Evolutionary conservation across 2,113 vertebrate genomes (phyloP), one percentile per base, ranked within the genome.

Genomic region (Poeciliopsis retropinna): DNA sequence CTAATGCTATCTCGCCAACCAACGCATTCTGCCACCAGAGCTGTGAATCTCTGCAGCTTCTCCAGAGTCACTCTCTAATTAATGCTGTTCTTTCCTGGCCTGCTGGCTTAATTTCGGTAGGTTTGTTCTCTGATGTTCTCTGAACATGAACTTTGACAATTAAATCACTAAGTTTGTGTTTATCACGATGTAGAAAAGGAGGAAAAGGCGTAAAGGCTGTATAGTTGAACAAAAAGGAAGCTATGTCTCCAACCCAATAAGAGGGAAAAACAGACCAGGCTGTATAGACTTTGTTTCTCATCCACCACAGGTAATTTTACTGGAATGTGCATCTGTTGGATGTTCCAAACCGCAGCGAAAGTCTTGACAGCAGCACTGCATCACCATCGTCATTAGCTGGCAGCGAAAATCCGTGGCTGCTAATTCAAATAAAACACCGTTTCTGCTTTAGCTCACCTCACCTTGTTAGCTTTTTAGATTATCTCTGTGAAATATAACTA

Each of bases 401-500:
- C 22, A 39, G 15, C 0, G 39, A 3, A 37, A 75, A 37, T 15
- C 60, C 5, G 22, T 66, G 64, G 27, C 2, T 17, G 41, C 54
- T 41, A 60, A 44, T 67, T 64, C 15, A 62, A 71, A 31, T 29
- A 30, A 41, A 62, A 44, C 41, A 41, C 15, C 25, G 22, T 70
- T 70, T 30, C 5, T 61, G 65, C 61, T 60, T 60, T 64, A 66
- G 64, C 25, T 57, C 51, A 44, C 9, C 44, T 51, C 37, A 65
- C 64, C 44, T 61, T 62, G 29, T 60, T 28, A 13, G 28, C 17
- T 31, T 73, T 67, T 62, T 29, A 2, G 17, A 67, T 70, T 34
- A 44, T 63, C 27, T 44, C 22, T 60, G 29, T 54, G 34, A 72
- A 76, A 29, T 47, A 39, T 65, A 37, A 25, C 64, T 47, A 37